Percentiles rank a stretch among this genome's conserved stretches.
Evolutionary conservation across 2,797 vertebrate species (phyloP).

Genomic region (Anabas testudineus): DNA sequence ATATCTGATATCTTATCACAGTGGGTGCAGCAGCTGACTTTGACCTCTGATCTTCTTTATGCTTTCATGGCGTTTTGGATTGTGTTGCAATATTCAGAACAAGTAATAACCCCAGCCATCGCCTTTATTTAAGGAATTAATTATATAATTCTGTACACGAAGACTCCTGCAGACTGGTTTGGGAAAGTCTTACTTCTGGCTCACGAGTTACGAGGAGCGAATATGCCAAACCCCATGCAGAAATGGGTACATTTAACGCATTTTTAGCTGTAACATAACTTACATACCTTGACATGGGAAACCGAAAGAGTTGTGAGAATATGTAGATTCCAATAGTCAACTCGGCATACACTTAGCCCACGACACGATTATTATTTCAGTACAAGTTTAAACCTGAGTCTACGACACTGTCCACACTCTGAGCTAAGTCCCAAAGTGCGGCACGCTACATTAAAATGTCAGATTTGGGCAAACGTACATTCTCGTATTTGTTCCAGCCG

Average conservation of each 20-base stretch:
- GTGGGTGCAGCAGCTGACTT: conserved; percentile 54
- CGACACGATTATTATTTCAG: not conserved
- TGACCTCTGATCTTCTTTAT: conserved; percentile 46
- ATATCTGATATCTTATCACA: conserved; percentile 31
- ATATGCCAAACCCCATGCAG: not conserved
- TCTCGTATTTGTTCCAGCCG: not conserved
- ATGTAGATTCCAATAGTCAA: rapidly evolving
- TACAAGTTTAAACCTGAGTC: not conserved
- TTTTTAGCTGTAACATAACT: rapidly evolving
- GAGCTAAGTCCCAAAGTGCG: not conserved
- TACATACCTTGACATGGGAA: not conserved
- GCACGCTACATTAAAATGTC: rapidly evolving
- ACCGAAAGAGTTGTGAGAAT: rapidly evolving
- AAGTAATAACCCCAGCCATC: not conserved
- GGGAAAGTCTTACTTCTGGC: not conserved
- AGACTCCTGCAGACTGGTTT: not conserved
- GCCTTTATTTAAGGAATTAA: too few species aligned
- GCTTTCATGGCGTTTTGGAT: too few species aligned
- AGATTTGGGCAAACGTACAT: not conserved
- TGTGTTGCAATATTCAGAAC: not conserved
- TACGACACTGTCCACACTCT: not conserved
- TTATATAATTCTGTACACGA: rapidly evolving
- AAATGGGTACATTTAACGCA: not conserved
- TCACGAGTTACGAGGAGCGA: not conserved
- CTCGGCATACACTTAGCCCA: not conserved